These are phyloP conservation scores for Plectrocnemia conspersa DNA, from an alignment of 1,140 invertebrate genomes.

Conservation along the genomic window DNA sequence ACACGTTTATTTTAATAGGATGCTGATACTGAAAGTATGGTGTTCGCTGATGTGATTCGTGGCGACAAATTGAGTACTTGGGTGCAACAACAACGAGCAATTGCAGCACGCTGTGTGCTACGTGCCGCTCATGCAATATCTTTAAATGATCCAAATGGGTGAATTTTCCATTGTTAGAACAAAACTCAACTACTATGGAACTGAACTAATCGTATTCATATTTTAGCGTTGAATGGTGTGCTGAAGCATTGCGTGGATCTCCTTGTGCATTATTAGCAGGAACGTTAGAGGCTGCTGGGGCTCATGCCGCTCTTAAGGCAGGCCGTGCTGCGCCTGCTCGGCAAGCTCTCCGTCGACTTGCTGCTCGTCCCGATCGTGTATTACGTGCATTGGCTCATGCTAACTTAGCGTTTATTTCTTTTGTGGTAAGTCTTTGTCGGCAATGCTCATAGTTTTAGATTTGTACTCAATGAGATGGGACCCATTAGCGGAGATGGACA, in stretches of 20 bases:
- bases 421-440: conserved; percentile 42
- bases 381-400: conserved; percentile 42
- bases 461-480: too few species aligned
- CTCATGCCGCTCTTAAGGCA: conserved; percentile 42
- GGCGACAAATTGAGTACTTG: conserved; percentile 27
- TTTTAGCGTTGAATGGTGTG: conserved; percentile 45
- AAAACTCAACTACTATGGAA: not conserved
- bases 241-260: conserved; percentile 46
- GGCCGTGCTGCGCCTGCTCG: conserved; percentile 36
- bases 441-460: too few species aligned
- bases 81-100: conserved; percentile 39
- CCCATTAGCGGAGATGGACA: too few species aligned
- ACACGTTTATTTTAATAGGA: conserved; percentile 11
- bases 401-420: conserved; percentile 47
- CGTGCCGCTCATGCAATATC: conserved; percentile 28
- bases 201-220: conserved; percentile 4
- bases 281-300: conserved; percentile 44
- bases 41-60: conserved; percentile 29
- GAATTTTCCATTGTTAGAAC: not conserved
- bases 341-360: conserved; percentile 41
- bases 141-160: conserved; percentile 29
- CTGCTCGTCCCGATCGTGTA: conserved; percentile 41
- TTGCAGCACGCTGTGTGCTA: conserved; percentile 43
- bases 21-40: conserved; percentile 11
- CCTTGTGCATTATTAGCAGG: conserved; percentile 45